Evolutionary conservation across 2,113 vertebrate genomes (phyloP), one percentile per base, ranked within the genome.

Genomic region (Hippopotamus amphibius): DNA sequence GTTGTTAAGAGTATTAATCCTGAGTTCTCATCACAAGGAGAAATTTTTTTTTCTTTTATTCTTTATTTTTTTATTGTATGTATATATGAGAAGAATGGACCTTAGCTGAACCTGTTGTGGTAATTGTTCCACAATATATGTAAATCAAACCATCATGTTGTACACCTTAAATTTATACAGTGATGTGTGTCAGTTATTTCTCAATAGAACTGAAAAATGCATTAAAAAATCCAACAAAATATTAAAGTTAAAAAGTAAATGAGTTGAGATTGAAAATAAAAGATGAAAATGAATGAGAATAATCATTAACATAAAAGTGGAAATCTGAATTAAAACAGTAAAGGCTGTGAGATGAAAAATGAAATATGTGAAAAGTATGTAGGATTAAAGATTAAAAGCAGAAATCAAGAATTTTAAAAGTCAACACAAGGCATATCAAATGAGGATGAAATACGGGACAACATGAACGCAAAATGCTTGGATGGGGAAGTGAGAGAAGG

Each of bases 351-450:
- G 28, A 88, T 57, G 48, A 88, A 46, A 92, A 88, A 30, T 37
- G 24, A 55, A 89, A 57, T 94, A 26, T 69, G 59, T 89, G 66
- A 88, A 94, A 86, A 69, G 61, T 82, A 90, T 57, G 22, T 80
- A 48, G 65, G 71, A 95, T 91, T 71, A 87, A 86, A 61, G 28
- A 84, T 55, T 5, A 10, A 89, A 91, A 94, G 30, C 30, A 69
- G 61, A 50, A 66, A 50, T 76, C 46, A 79, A 55, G 85, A 87
- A 90, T 77, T 71, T 3, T 59, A 74, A 86, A 90, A 50, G 43
- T 63, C 53, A 74, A 16, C 41, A 12, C 48, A 68, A 79, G 30
- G 30, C 41, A 61, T 17, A 21, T 43, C 22, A 63, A 57, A 81
- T 5, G n/a, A 93, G 57, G 61, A 30, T 88, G 74, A 77, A 89